Evolutionary conservation across 2,888 invertebrate genomes (phyloP), one percentile per base, ranked within the genome.

Genomic region (Cephonodes hylas): DNA sequence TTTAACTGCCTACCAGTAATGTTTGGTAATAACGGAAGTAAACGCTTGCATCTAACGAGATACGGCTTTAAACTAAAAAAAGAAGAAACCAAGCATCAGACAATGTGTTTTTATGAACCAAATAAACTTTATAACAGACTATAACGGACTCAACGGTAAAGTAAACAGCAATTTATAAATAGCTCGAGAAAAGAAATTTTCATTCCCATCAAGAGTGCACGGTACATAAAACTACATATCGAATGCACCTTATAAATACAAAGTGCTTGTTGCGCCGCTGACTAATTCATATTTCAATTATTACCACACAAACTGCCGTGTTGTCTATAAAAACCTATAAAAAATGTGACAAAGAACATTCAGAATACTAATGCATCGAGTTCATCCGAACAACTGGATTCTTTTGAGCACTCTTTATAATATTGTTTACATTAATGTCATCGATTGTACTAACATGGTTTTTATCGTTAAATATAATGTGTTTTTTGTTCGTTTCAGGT

Each of bases 401-500:
- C 25, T 42, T 45, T 58, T 61, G 58, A 58, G 34, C 34, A 46
- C 23, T 25, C 42, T 31, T 57, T 45, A 61, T 45, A 57, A 42
- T 44, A 44, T 27, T 59, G 44, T 42, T 61, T 58, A 38, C 61
- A 45, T 58, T 61, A 25, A 58, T 23, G 57, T 44, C 57, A 45
- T 23, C 22, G 57, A 61, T 57, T 45, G 44, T 58, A 58, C 22
- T 61, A 15, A 44, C 46, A 38, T 42, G 25, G 53, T 58, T 46
- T 58, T 34, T 45, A 23, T 61, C 22, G 45, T 58, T 45, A 45
- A 59, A 60, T 48, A 58, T 61, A 61, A 61, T 61, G 44, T 57
- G 10, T 23, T 34, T 22, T 61, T 62, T 61, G 53, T 68, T 69
- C 76, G 70, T 79, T 79, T 31, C 76, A 79, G 79, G 79, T 79